phyloP scores from a whole-genome alignment of 2,888 invertebrate genomes.

The Cremastinae sp. region DNA sequence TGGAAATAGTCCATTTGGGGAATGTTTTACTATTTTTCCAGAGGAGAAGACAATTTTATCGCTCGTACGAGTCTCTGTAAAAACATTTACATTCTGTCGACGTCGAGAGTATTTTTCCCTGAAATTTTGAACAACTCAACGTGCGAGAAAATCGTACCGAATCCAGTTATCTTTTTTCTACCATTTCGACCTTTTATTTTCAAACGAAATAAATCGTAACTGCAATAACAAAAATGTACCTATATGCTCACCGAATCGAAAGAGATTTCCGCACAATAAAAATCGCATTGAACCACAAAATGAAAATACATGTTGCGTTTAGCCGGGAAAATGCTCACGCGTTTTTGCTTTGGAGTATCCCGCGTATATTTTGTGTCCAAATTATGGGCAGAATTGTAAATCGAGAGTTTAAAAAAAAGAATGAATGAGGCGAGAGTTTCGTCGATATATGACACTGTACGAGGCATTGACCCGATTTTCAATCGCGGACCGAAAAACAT shows the following conservation, averaged over 20 bases:
- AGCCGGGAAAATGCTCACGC: slow-evolving; percentile 55
- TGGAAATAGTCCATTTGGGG: slow-evolving; percentile 35
- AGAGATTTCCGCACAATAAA: slow-evolving; percentile 34
- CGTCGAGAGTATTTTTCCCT: background rate
- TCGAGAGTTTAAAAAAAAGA: background rate
- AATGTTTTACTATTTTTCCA: slow-evolving; percentile 2
- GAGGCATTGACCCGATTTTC: slow-evolving; percentile 60
- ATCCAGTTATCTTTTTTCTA: background rate
- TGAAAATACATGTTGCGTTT: slow-evolving; percentile 58
- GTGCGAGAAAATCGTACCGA: background rate
- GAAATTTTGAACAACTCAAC: background rate
- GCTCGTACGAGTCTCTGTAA: background rate
- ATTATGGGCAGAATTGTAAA: background rate
- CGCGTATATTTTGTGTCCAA: slow-evolving; percentile 15
- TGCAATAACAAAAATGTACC: background rate
- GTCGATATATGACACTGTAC: slow-evolving; percentile 22
- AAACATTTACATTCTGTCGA: background rate
- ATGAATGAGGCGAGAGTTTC: slow-evolving; percentile 21
- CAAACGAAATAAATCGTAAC: background rate
- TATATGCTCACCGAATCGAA: slow-evolving; percentile 16
- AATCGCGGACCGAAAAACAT: slow-evolving; percentile 14
- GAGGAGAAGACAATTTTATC: too few relatives aligned
- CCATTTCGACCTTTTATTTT: background rate
- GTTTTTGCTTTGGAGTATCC: slow-evolving; percentile 29
- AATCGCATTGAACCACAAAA: slow-evolving; percentile 38